phyloP scores from a whole-genome alignment of 2,888 invertebrate genomes.

The Aspidapion aeneum region DNA sequence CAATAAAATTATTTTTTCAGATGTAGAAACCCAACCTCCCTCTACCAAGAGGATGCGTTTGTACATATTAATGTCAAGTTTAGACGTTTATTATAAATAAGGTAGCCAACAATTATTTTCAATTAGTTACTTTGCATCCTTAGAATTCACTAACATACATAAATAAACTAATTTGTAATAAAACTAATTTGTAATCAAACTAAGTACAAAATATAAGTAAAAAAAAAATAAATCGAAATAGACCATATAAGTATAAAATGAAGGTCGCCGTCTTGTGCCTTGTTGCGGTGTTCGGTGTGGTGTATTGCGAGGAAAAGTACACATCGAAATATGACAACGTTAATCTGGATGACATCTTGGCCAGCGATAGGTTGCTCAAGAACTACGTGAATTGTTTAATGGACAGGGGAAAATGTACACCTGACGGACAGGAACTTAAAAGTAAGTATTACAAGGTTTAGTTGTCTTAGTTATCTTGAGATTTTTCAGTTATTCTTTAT shows the following conservation, averaged over 20 bases:
- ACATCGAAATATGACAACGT: conserved; percentile 64
- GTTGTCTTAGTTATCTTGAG: too few species aligned
- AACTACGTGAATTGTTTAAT: conserved; percentile 51
- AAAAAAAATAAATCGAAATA: too few species aligned
- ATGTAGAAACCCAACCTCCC: background rate
- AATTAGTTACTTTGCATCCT: background rate
- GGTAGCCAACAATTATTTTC: background rate
- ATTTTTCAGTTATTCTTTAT: too few species aligned
- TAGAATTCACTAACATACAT: background rate
- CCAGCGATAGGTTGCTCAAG: conserved; percentile 58
- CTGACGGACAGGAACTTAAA: conserved; percentile 68
- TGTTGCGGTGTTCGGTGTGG: background rate
- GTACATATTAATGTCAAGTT: background rate
- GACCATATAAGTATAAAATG: background rate
- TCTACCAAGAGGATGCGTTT: background rate
- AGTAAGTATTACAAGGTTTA: conserved; percentile 57
- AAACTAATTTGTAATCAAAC: background rate
- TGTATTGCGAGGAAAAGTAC: conserved; percentile 19
- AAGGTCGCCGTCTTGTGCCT: background rate
- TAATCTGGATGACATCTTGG: conserved; percentile 63
- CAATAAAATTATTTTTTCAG: too few species aligned
- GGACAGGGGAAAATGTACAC: conserved; percentile 61
- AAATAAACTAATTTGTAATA: too few species aligned
- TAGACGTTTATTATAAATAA: background rate
- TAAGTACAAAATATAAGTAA: background rate